Evolutionary conservation across 2,888 invertebrate genomes (phyloP).

Genomic region (Neoaliturus tenellus): DNA sequence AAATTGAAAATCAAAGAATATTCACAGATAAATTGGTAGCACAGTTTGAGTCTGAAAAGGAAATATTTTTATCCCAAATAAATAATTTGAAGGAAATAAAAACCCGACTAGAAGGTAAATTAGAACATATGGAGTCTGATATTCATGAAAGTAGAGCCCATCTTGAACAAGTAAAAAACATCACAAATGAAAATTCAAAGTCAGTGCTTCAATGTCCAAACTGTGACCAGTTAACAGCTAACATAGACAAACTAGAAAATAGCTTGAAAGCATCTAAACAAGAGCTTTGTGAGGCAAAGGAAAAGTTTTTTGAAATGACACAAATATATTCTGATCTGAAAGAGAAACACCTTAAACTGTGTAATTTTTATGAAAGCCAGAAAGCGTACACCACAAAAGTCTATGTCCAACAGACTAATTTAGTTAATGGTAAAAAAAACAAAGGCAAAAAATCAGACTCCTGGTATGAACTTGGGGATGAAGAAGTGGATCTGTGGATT

Average conservation of each 20-base stretch:
- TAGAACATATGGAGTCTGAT: not conserved
- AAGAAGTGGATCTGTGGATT: not conserved
- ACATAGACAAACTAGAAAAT: not conserved
- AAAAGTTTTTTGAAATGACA: not conserved
- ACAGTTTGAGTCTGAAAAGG: constrained; percentile 1
- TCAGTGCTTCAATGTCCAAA: too few relatives aligned
- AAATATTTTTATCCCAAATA: not conserved
- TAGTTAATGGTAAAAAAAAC: not conserved
- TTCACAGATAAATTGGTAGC: not conserved
- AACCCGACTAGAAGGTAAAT: not conserved
- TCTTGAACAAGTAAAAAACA: not conserved
- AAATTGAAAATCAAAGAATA: not conserved
- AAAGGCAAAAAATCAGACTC: not conserved
- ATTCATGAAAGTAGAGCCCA: not conserved
- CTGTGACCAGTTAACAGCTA: not conserved
- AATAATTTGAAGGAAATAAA: not conserved
- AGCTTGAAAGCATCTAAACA: not conserved
- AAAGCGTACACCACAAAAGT: not conserved
- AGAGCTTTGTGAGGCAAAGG: too few relatives aligned
- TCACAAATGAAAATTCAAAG: not conserved
- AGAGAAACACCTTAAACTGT: not conserved
- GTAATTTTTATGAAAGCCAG: not conserved
- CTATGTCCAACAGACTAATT: too few relatives aligned
- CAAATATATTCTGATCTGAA: not conserved
- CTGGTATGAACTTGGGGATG: not conserved